Evolutionary conservation across 2,797 vertebrate species (phyloP), one percentile per base, ranked within the genome.

Genomic region (Cuniculus paca): DNA sequence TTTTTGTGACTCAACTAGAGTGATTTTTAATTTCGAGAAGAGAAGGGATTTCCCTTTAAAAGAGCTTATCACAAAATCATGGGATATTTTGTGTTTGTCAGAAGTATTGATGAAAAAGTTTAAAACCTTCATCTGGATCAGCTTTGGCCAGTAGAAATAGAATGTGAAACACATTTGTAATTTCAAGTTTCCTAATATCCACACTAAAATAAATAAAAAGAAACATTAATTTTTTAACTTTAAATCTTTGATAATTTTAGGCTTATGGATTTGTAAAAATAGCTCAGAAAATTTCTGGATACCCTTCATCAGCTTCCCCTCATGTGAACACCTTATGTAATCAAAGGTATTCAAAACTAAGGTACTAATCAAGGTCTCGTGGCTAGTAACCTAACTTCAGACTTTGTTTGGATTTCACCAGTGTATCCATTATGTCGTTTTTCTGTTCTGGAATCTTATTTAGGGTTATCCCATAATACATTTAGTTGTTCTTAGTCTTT

Each of bases 171-270:
- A n/a, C 77, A 75, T 48, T 16, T 52, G 1, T 50, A 61, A 34
- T 85, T 85, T 89, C 91, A 75, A 28, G 89, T 92, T 95, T 96
- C 52, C 56, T 92, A 58, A 60, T 65, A 93, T 70, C 54, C 8
- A 70, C 13, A n/a, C 52, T 83, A 65, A 92, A 90, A 60, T 82
- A 90, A 92, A 50, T 79, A 31, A 61, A 85, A 93, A 92, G 42
- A 58, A 93, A 74, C 16, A 86, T 83, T 89, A 61, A 68, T 68
- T 91, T 96, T 28, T 91, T 74, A 60, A 78, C 61, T n/a, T 93
- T 90, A 31, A 88, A 88, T 80, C 83, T 60, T 95, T 87, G 50
- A 36, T 91, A 77, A 58, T 65, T 95, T 87, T 61, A 86, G 79
- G 39, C 45, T 92, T 90, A 88, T 12, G 56, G 70, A 94, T 65